Conservation (phyloP, 2,797 vertebrate genomes). For the Megaceryle alcyon region DNA sequence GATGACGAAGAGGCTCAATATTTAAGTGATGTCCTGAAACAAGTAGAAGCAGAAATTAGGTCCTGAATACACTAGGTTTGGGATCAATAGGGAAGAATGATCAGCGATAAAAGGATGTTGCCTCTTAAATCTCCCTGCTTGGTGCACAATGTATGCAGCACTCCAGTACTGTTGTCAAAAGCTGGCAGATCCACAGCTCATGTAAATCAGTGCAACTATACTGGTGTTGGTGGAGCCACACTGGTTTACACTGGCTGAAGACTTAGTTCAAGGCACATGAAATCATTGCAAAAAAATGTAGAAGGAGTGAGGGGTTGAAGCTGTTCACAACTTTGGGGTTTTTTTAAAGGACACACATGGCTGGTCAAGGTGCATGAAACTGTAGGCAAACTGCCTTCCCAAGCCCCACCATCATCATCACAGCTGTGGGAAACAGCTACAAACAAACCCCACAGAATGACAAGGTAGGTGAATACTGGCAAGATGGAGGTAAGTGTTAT, state of each 20-base stretch:
- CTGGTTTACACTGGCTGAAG: background rate
- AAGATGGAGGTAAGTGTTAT: background rate
- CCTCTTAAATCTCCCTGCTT: background rate
- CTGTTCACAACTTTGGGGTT: background rate
- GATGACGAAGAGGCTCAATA: fast-evolving
- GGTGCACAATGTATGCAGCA: background rate
- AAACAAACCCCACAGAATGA: background rate
- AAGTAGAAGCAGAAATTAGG: background rate
- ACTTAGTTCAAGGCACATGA: background rate
- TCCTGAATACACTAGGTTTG: fast-evolving
- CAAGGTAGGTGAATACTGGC: background rate
- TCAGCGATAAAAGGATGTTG: background rate
- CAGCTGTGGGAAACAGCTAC: background rate
- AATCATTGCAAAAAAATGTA: background rate
- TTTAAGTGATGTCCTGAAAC: background rate
- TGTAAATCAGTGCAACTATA: background rate
- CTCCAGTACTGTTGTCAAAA: background rate
- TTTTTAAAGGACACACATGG: background rate
- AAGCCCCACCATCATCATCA: background rate
- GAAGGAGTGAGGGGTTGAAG: background rate
- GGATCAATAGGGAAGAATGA: background rate
- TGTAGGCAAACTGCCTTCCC: background rate
- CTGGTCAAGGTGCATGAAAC: background rate
- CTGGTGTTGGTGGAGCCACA: background rate
- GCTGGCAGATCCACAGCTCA: fast-evolving